Evolutionary conservation across 2,113 vertebrate genomes (phyloP).

Genomic region (Sapayoa aenigma): DNA sequence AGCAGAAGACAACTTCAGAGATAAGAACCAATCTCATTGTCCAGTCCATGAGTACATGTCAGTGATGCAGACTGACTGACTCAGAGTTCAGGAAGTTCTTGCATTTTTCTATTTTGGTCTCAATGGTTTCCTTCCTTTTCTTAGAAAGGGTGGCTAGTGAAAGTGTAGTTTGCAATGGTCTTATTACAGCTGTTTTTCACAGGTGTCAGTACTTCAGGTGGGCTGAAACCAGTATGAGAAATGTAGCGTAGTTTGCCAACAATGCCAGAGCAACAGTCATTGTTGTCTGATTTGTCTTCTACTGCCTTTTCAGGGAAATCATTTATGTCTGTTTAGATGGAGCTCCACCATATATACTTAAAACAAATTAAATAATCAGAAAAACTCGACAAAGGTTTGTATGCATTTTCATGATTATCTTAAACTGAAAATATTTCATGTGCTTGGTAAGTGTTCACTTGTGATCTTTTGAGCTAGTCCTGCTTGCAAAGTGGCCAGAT

Average conservation of each 20-base stretch:
- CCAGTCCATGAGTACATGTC: not conserved
- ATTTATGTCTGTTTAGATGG: not conserved
- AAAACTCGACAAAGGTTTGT: not conserved
- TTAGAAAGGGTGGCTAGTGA: not conserved
- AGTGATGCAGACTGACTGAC: not conserved
- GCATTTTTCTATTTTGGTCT: not conserved
- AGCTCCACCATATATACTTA: not conserved
- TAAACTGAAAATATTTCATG: not conserved
- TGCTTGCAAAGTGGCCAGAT: not conserved
- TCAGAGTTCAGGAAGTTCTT: not conserved
- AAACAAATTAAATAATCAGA: not conserved
- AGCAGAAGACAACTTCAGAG: not conserved
- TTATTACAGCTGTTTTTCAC: not conserved
- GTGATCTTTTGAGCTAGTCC: not conserved
- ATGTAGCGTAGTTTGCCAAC: not conserved
- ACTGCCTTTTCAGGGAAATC: not conserved
- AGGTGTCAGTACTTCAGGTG: not conserved
- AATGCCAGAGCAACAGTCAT: not conserved
- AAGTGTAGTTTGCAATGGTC: not conserved
- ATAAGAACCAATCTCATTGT: not conserved
- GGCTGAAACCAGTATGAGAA: not conserved
- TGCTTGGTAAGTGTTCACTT: not conserved
- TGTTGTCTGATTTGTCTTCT: not conserved
- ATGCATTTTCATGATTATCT: not conserved
- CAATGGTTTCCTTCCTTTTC: not conserved